phyloP scores from a whole-genome alignment of 2,888 invertebrate species.

The Drosophila cyrtoloma region DNA sequence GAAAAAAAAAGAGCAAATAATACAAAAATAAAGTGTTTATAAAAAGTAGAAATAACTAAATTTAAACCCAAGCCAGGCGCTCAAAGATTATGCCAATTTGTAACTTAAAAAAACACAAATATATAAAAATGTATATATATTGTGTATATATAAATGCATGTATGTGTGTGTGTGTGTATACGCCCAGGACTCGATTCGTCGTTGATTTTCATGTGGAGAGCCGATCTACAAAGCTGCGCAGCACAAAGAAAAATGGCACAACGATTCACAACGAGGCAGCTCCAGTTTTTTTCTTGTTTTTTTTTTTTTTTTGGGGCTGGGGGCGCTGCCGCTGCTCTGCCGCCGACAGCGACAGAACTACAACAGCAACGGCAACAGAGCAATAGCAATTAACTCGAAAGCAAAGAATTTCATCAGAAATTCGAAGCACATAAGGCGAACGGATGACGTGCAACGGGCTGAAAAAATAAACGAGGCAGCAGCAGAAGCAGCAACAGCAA shows the following conservation, averaged over 20 bases:
- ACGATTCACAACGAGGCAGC: conserved; percentile 50
- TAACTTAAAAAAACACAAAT: conserved; percentile 5
- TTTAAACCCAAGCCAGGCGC: conserved; percentile 8
- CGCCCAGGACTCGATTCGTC: conserved; percentile 57
- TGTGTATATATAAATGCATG: conserved; percentile 1
- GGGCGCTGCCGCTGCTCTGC: conserved; percentile 30
- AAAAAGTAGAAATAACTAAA: conserved; percentile 7
- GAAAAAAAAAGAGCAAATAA: conserved; percentile 16
- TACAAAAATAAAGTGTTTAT: conserved; percentile 1
- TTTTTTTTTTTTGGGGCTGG: conserved; percentile 21
- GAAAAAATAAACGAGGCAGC: conserved; percentile 61
- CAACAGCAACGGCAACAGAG: conserved; percentile 23
- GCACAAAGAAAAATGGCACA: conserved; percentile 79
- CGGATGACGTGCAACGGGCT: conserved; percentile 76
- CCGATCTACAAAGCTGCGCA: conserved; percentile 70
- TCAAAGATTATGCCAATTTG: conserved; percentile 45
- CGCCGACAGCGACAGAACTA: conserved; percentile 13
- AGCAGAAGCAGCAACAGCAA: conserved; percentile 28
- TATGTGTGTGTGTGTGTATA: conserved; percentile 30
- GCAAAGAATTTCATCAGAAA: conserved; percentile 83
- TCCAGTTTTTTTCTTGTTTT: conserved; percentile 6
- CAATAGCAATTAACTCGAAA: conserved; percentile 77
- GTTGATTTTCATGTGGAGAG: conserved; percentile 48
- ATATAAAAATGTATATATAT: conserved; percentile 14
- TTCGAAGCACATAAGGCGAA: conserved; percentile 73